A percentile compares a stretch with the other conserved stretches of the same genome.
These are phyloP conservation scores for Poeciliopsis gracilis DNA, from an alignment of 2,797 vertebrate species.

Conservation along the genomic window DNA sequence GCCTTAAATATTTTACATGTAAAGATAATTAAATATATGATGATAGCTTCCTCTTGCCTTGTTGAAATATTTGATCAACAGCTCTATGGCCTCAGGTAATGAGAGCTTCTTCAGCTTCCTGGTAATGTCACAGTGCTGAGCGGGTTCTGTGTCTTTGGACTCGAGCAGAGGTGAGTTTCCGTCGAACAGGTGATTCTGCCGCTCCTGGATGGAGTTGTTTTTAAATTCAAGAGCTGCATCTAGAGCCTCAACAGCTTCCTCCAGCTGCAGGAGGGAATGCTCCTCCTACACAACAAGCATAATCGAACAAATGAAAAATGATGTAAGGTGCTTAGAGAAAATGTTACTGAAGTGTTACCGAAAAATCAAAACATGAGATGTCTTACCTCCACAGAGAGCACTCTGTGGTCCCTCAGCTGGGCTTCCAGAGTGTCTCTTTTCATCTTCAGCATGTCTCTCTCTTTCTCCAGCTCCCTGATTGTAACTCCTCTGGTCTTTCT, in stretches of 20 bases:
- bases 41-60: constrained; percentile 75
- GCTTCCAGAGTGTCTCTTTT: constrained; percentile 82
- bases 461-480: constrained; percentile 77
- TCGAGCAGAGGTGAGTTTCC: constrained; percentile 48
- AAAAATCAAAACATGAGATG: constrained; percentile 5
- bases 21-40: background rate
- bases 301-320: background rate
- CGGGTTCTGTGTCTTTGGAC: constrained; percentile 73
- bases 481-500: constrained; percentile 66
- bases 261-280: constrained; percentile 85
- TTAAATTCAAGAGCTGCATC: constrained; percentile 89
- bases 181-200: constrained; percentile 75
- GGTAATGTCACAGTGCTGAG: constrained; percentile 77
- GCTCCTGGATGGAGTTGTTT: constrained; percentile 82
- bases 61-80: constrained; percentile 90
- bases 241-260: constrained; percentile 90
- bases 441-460: constrained; percentile 81
- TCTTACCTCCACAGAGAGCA: constrained; percentile 85
- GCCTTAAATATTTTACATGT: background rate
- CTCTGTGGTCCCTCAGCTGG: constrained; percentile 82
- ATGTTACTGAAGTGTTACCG: too few relatives aligned
- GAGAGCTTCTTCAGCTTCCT: constrained; percentile 84
- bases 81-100: constrained; percentile 78
- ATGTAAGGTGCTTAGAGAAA: background rate
- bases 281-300: constrained; percentile 81